Percentiles rank a stretch among this genome's conserved stretches.
phyloP scores from a whole-genome alignment of 2,888 invertebrate species.

The Aphodius sticticus region DNA sequence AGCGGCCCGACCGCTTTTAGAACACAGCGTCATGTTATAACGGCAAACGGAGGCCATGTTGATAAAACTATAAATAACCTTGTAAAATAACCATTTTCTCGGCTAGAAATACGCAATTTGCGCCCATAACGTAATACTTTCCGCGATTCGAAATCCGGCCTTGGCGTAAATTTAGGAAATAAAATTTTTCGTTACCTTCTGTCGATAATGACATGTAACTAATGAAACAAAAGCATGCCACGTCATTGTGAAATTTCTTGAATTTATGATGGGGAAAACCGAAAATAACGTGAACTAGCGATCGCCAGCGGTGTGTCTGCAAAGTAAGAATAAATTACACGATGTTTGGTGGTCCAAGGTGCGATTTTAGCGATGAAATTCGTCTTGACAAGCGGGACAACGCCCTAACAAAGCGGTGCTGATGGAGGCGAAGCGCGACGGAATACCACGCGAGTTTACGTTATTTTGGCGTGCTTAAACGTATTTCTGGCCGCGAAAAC shows the following conservation, averaged over 20 bases:
- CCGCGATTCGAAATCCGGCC: neutral
- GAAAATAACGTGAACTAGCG: neutral
- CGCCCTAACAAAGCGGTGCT: conserved; percentile 33
- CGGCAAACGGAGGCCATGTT: conserved; percentile 24
- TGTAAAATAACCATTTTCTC: conserved; percentile 30
- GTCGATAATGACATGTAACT: conserved; percentile 27
- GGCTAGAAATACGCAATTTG: conserved; percentile 33
- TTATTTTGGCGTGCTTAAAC: conserved; percentile 49
- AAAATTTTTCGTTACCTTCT: conserved; percentile 32
- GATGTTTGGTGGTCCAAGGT: neutral
- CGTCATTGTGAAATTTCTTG: conserved; percentile 20
- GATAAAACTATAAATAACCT: conserved; percentile 29
- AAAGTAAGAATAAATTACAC: conserved; percentile 19
- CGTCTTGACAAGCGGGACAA: conserved; percentile 29
- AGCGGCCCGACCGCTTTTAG: conserved; percentile 33
- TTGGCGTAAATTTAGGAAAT: conserved; percentile 12
- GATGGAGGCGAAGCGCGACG: conserved; percentile 8
- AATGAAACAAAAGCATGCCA: conserved; percentile 32
- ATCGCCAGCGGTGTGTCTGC: neutral
- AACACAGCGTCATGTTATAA: conserved; percentile 33
- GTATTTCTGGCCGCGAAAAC: conserved; percentile 53
- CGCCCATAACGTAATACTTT: conserved; percentile 20
- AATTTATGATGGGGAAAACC: neutral
- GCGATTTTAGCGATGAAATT: neutral
- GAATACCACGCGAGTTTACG: neutral